Percentiles rank a stretch among this genome's conserved stretches.
Evolutionary conservation across 2,888 invertebrate species (phyloP).

Genomic region (Diplolepis rosae): DNA sequence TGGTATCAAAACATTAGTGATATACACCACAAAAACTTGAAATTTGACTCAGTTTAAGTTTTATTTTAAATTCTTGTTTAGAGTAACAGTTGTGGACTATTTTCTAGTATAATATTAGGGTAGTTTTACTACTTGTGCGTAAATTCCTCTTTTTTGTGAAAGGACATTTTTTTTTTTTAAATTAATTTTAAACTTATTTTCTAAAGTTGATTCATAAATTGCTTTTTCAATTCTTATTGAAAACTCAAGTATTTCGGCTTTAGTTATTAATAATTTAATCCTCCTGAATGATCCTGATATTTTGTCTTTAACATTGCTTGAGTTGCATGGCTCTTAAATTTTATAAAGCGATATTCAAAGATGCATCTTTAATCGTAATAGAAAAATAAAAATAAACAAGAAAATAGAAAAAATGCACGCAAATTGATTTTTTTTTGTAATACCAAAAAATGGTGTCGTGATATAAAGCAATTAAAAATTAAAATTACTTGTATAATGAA

Average conservation of each 20-base stretch:
- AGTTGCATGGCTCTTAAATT: constrained; percentile 16
- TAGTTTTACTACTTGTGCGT: no score
- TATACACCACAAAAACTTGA: no score
- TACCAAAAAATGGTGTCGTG: background rate
- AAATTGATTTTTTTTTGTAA: background rate
- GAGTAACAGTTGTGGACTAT: background rate
- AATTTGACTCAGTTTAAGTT: background rate
- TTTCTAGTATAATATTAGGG: no score
- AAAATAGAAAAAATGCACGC: background rate
- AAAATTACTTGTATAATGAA: background rate
- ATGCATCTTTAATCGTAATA: background rate
- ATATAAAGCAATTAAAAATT: background rate
- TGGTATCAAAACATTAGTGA: background rate
- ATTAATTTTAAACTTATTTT: no score
- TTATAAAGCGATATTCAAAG: background rate
- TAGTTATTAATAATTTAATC: background rate
- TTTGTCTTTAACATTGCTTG: background rate
- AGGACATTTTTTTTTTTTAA: no score
- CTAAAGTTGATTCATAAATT: no score
- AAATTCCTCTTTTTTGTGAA: no score
- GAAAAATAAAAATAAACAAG: background rate
- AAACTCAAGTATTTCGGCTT: no score
- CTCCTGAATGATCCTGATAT: background rate
- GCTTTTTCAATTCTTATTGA: no score
- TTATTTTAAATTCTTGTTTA: background rate